phyloP scores from a whole-genome alignment of 92 coral and sea anemone genomes.

The Palythoa heliodiscus region DNA sequence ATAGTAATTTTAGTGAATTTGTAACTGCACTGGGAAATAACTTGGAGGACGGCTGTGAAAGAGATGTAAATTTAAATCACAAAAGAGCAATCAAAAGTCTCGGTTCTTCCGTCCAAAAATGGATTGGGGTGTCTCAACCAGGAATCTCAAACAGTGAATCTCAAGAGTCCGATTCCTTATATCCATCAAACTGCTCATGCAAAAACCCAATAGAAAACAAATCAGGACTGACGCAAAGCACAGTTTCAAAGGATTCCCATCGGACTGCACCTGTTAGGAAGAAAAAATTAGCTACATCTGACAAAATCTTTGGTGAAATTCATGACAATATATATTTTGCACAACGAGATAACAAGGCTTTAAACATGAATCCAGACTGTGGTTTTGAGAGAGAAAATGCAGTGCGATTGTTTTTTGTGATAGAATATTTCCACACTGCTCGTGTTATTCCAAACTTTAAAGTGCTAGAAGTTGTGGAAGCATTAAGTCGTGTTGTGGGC shows the following conservation, averaged over 20 bases:
- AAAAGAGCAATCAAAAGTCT: neutral
- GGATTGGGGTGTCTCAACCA: conserved; percentile 4
- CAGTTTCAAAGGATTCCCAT: neutral
- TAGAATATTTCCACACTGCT: conserved; percentile 71
- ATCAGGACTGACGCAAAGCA: conserved; percentile 17
- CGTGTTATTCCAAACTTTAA: conserved; percentile 78
- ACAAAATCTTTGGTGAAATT: conserved; percentile 4
- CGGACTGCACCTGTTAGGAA: neutral
- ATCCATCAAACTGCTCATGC: neutral
- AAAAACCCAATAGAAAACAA: neutral
- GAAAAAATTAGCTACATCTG: neutral
- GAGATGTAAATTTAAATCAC: neutral
- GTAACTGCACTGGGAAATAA: neutral
- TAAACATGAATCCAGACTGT: conserved; percentile 43
- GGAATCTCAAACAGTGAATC: neutral
- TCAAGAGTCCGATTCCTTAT: neutral
- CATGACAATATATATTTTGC: conserved; percentile 58
- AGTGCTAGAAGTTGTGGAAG: conserved; percentile 86
- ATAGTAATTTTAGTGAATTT: neutral
- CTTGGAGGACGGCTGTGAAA: neutral
- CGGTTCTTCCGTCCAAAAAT: conserved; percentile 21
- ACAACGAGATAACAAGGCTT: conserved; percentile 56
- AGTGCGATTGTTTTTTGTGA: conserved; percentile 84
- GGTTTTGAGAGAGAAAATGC: conserved; percentile 69
- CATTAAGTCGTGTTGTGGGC: conserved; percentile 67